Evolutionary conservation across 2,113 vertebrate species (phyloP), one percentile per base, ranked within the genome.

Genomic region (Sebastes fasciatus): DNA sequence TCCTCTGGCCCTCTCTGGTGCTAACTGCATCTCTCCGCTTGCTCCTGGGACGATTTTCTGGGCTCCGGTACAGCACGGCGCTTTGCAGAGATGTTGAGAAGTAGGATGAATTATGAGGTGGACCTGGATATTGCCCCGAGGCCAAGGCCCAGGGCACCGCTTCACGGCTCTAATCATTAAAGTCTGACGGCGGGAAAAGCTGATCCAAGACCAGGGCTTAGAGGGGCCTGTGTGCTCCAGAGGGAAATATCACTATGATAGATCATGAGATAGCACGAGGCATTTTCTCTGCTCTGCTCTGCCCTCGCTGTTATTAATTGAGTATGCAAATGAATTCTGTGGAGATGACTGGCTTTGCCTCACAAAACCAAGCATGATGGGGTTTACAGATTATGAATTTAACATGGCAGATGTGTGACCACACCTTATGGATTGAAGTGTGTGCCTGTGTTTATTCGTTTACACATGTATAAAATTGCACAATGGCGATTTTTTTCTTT

Each of bases 121-220:
- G 90, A 88, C 89, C 84, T 79, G 75, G 82, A 91, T 90, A 80
- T 87, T 87, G 86, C 89, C 91, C 93, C 4, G 66, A 88, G 92
- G 92, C 88, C 89, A 73, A 80, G 79, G 90, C 93, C 91, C 91
- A 74, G 85, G 90, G 94, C 87, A 83, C 80, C 55, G 67, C 86
- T 93, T 92, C 91, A 90, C 89, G 88, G 85, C 84, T 93, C 86
- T 88, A 90, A 94, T 94, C 93, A 94, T 94, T 92, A 91, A 93
- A 92, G 90, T 92, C 89, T 86, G 88, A 91, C 76, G 85, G 88
- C 72, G 49, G 85, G 71, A 88, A 34, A 92, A 93, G 89, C 90
- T 83, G 86, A 87, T 88, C 91, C 90, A 87, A 89, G 89, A 90
- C 87, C 85, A 79, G 84, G 84, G 89, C 85, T 89, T 91, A 90